Base-by-base conservation (phyloP, 2,113 vertebrate genomes). In the Euleptes europaea region DNA sequence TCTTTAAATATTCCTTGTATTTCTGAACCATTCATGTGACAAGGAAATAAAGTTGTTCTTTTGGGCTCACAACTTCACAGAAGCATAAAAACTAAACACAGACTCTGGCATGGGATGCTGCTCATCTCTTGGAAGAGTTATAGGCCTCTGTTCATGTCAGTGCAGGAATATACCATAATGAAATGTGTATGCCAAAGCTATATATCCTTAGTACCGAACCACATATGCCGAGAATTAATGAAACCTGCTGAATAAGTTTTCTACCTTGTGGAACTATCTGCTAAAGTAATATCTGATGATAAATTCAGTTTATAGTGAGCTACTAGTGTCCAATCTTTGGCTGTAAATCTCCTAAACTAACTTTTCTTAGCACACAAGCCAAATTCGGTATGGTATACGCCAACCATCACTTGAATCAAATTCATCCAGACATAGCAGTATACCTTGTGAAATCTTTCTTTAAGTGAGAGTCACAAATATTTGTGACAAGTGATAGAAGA, bases 391-490 rank as follows among this genome's bases (percentile, higher is more conserved):
- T 84, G 92, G 85, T 92, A 85, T 94, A 91, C 83, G 90, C 92
- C 80, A 94, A 89, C 94, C 95, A 92, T 97, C 95, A 92, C 90
- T 96, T 97, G 94, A 97, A 97, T 97, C 93, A 97, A 95, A 97
- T 93, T 91, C 85, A 89, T 92, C 90, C 84, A 97, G 95, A 96
- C 95, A 95, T 89, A 72, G 87, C 87, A 86, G 86, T 92, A 93
- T 95, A 92, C 93, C 88, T 84, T 92, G 73, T 72, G 91, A 96
- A 96, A 94, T 94, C 84, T 91, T 90, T 88, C 89, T 93, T 91
- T 95, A 94, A 96, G 92, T 86, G 92, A 95, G 94, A 95, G 94
- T 97, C 95, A 95, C 66, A 87, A 86, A 92, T 84, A 94, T 95
- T 96, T 91, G 87, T 74, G 87, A 84, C 87, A 88, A 91, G 78